phyloP scores from a whole-genome alignment of 2,888 invertebrate species.

The Lithosia quadra region DNA sequence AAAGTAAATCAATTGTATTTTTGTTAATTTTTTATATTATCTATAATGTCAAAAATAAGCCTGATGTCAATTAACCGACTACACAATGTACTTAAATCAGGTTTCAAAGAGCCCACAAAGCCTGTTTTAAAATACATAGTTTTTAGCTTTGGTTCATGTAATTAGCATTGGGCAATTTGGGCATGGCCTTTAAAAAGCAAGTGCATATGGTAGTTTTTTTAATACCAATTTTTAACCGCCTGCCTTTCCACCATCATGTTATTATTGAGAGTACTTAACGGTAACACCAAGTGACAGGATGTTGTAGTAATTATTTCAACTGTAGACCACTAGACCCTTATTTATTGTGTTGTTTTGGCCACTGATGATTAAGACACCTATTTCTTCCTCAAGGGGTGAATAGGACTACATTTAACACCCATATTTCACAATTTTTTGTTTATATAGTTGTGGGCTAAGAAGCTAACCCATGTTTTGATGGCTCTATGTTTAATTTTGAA shows the following conservation, averaged over 20 bases:
- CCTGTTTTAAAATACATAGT: neutral
- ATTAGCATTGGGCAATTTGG: neutral
- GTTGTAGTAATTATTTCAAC: neutral
- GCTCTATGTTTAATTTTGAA: no score
- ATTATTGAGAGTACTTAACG: neutral
- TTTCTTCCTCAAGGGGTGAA: no score
- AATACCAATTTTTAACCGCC: neutral
- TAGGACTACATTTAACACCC: no score
- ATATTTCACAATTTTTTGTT: no score
- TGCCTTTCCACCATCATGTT: neutral
- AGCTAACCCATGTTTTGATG: no score
- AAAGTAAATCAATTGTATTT: no score
- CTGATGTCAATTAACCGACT: neutral
- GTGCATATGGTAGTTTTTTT: neutral
- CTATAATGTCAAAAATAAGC: neutral
- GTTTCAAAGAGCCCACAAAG: neutral
- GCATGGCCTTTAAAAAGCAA: neutral
- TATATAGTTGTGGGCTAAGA: no score
- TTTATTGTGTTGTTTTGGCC: no score
- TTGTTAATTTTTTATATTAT: no score
- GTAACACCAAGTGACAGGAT: neutral
- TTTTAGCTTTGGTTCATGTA: no score
- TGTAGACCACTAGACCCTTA: neutral
- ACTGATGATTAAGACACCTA: no score
- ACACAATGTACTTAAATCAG: no score